Base-by-base conservation (phyloP, 2,797 vertebrate species). In the Darevskia nairensis region DNA sequence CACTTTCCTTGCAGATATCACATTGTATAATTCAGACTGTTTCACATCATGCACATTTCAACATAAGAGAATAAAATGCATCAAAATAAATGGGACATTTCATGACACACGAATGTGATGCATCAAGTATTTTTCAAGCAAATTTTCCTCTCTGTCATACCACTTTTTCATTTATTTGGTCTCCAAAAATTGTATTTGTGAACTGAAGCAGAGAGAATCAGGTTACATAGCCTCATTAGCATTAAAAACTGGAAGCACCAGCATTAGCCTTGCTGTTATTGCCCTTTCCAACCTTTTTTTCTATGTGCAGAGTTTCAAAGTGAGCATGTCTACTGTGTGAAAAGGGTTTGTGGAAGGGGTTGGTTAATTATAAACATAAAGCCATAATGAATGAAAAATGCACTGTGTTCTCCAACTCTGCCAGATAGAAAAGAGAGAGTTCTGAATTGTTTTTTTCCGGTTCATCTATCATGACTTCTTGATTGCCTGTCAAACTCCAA, bases 401-500 rank as follows among this genome's bases (percentile, higher is more conserved):
- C 21, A n/a, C 17, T 84, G 0, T 1, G 1, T 90, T 23, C 75
- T 27, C 61, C 64, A 90, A 15, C 77, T 1, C 13, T 35, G 15
- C 59, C 76, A 89, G 80, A 84, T 35, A 41, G 50, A 8, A 8
- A 9, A 19, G 2, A 79, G 7, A 3, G 69, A 19, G 59, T 55
- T 44, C 3, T 7, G 6, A 71, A 50, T 0, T 0, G 3, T 88
- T 9, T 55, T 55, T 55, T 84, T 90, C 4, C 1, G 87, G 85
- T 92, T 87, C 71, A 72, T 83, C 85, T 27, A 2, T 8, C 35
- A 90, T 61, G 50, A 69, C 3, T 85, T 90, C 90, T 80, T 91
- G 39, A 50, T 78, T 82, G 39, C 1, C 5, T 89, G 91, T 82
- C 55, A 50, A 86, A 82, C 35, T 83, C 9, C 11, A n/a, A 89